Conservation (phyloP, 1,140 invertebrate genomes). For the Scaptomyza hsui region DNA sequence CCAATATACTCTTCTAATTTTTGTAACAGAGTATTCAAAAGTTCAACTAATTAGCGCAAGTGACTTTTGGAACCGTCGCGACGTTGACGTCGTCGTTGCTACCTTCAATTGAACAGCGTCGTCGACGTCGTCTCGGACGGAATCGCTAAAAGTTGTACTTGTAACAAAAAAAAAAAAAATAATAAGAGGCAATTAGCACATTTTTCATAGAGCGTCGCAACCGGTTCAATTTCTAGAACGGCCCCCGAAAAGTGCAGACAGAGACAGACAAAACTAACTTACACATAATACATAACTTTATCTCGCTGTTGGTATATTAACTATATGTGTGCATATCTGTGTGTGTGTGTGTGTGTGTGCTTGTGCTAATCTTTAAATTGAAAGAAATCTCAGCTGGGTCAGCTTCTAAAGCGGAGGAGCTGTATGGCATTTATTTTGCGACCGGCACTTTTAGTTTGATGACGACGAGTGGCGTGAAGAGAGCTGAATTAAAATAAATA, state of each 20-base stretch:
- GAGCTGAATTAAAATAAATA: slow-evolving; percentile 16
- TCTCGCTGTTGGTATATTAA: slow-evolving; percentile 11
- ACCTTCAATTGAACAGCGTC: slow-evolving; percentile 21
- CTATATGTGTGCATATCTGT: not conserved
- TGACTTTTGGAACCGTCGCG: slow-evolving; percentile 68
- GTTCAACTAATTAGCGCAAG: slow-evolving; percentile 80
- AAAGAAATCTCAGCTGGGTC: slow-evolving; percentile 68
- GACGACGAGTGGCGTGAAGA: slow-evolving; percentile 37
- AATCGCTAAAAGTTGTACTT: slow-evolving; percentile 38
- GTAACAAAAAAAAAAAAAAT: slow-evolving; percentile 43
- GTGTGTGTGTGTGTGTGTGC: slow-evolving; percentile 18
- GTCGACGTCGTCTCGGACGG: slow-evolving; percentile 5
- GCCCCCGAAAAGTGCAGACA: slow-evolving; percentile 27
- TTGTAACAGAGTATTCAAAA: slow-evolving; percentile 19
- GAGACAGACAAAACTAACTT: slow-evolving; percentile 43
- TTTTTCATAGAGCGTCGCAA: slow-evolving; percentile 54
- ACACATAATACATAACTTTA: slow-evolving; percentile 65
- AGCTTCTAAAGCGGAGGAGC: slow-evolving; percentile 47
- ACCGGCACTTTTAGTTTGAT: slow-evolving; percentile 60
- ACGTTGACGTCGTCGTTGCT: slow-evolving; percentile 10
- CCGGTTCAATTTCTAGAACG: slow-evolving; percentile 57
- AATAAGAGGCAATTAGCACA: slow-evolving; percentile 70
- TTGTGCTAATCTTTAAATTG: slow-evolving; percentile 76
- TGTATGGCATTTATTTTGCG: slow-evolving; percentile 37
- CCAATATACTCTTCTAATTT: no score